Base-by-base conservation (phyloP, 2,888 invertebrate genomes). In the Drosophila yooni region DNA sequence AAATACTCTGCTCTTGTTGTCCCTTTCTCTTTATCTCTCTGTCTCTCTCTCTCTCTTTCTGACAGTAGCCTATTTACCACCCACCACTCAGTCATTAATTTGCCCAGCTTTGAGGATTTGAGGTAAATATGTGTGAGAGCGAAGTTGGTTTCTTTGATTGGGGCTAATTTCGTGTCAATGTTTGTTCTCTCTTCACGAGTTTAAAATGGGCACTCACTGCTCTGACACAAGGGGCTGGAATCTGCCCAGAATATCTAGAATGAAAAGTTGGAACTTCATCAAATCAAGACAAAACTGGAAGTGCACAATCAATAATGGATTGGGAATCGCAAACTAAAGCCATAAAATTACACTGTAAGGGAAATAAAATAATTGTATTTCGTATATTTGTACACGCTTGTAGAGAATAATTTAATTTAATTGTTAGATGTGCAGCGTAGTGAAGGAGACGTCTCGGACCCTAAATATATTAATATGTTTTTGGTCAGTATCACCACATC, bases 121-220 rank as follows among this genome's bases (percentile, higher is more conserved):
- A 27, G 36, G 36, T n/a, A n/a, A 27, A 8, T 56, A n/a, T 48
- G 11, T 40, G 11, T 25, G 25, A 25, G 25, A 25, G 25, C 46
- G 7, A 25, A 46, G 29, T 50, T 38, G 15, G 50, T 50, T n/a
- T 48, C 29, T 54, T 50, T 69, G 57, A 60, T 58, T 51, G 46
- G n/a, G 66, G 59, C 75, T 79, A 77, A 79, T 74, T 77, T 70
- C 50, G 31, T 58, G 75, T 64, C 75, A 70, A 66, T 74, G 59
- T 79, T 79, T 62, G 73, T 56, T 52, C 25, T 8, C 46, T 15
- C 15, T 25, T 25, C 25, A 46, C 46, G 8, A 46, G 15, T 2
- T 46, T 25, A 25, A 46, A 46, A 46, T 46, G 21, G 46, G 4
- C 46, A 46, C 46, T 46, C 46, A 46, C 21, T 25, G 38, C 46